These are phyloP conservation scores for Dascyllus trimaculatus DNA, from an alignment of 2,113 vertebrate species.

Conservation along the genomic window DNA sequence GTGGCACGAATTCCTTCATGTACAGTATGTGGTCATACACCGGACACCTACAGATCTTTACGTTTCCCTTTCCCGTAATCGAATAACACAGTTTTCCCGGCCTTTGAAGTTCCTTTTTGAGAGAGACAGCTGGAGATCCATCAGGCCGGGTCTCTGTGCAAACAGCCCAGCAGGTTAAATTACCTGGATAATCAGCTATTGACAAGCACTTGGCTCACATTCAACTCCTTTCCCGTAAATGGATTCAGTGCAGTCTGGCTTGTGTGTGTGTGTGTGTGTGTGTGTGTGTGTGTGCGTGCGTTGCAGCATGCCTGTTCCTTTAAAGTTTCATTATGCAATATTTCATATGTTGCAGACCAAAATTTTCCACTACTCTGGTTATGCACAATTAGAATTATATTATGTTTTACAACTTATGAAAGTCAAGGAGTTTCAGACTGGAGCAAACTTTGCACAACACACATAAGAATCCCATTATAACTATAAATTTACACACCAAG, in stretches of 20 bases:
- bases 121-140: constrained; percentile 52
- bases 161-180: constrained; percentile 65
- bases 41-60: neutral
- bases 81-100: constrained; percentile 24
- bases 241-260: neutral
- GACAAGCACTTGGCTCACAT: constrained; percentile 60
- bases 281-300: neutral
- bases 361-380: no score
- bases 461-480: no score
- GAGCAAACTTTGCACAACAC: no score
- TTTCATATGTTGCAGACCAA: no score
- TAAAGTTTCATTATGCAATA: no score
- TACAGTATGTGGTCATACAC: constrained; percentile 1
- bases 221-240: constrained; percentile 53
- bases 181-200: constrained; percentile 54
- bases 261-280: neutral
- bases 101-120: constrained; percentile 6
- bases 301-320: no score
- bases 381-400: no score
- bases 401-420: no score
- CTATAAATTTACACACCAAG: no score
- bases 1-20: constrained; percentile 30
- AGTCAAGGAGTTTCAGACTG: no score
- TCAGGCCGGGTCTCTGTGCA: constrained; percentile 45
- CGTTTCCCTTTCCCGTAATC: constrained; percentile 11